Conservation (phyloP, 2,888 invertebrate genomes). For the Acrocyrtus sp. region DNA sequence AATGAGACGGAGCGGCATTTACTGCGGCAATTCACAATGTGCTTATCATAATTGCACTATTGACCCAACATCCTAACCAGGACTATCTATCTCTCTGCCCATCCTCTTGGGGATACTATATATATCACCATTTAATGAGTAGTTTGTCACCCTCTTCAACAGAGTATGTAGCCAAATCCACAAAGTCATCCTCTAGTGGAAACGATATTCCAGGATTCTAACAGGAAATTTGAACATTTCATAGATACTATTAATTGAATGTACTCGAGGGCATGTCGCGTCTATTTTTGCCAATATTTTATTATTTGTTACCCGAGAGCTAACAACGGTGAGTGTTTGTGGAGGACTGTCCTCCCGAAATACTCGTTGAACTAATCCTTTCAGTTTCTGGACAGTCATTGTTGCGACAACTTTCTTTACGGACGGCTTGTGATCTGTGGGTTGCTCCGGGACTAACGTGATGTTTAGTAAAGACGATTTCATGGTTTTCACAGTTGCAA, state of each 20-base stretch:
- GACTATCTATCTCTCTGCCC: background rate
- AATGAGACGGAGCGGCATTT: no score
- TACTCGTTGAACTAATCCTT: conserved; percentile 80
- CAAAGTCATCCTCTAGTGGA: conserved; percentile 81
- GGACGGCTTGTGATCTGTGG: conserved; percentile 64
- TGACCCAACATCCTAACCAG: no score
- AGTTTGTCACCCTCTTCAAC: conserved; percentile 86
- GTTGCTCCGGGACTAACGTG: conserved; percentile 32
- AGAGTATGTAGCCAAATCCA: conserved; percentile 84
- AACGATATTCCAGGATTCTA: conserved; percentile 76
- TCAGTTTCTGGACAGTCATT: conserved; percentile 85
- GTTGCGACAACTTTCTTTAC: conserved; percentile 79
- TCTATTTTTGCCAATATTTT: no score
- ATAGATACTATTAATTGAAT: background rate
- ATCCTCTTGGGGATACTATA: no score
- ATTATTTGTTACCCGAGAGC: conserved; percentile 66
- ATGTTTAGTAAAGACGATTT: conserved; percentile 74
- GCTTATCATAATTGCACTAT: no score
- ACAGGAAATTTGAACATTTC: conserved; percentile 56
- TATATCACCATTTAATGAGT: conserved; percentile 73
- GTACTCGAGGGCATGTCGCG: no score
- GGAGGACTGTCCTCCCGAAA: conserved; percentile 70
- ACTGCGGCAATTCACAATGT: no score
- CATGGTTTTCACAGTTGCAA: conserved; percentile 72
- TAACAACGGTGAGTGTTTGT: conserved; percentile 67